Evolutionary conservation across 1,140 invertebrate genomes (phyloP), one percentile per base, ranked within the genome.

Genomic region (Epicauta chinensis): DNA sequence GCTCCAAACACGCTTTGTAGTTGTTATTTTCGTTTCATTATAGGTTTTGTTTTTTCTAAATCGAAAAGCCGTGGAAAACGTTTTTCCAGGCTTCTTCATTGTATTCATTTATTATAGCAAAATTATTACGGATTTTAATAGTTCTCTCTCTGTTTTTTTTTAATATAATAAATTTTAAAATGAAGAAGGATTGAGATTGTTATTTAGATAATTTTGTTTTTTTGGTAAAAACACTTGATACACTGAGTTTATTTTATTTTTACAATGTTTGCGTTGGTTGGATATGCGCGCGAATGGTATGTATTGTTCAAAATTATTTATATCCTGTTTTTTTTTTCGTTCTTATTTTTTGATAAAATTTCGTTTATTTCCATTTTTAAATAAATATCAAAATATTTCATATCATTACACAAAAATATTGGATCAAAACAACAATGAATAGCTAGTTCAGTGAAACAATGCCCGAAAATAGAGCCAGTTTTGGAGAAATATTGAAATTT

Each of bases 271-370:
- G 62, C 67, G 62, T 69, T 67, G 62, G 62, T 61, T 68, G 67
- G 65, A 69, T 58, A 61, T 67, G 62, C 62, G 62, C 62, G 63
- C 67, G 64, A 66, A 67, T 66, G 67, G 67, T 69, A 69, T 66
- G 67, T 69, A 68, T 67, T 65, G 59, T 61, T 60, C 23, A 63
- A 55, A 60, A 53, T 56, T 56, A 56, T 56, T 52, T 57, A 29
- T 51, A 23, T 23, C 7, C 7, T 23, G 23, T 5, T 23, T 7
- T 3, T 23, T 23, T 23, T 23, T 23, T 23, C 7, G 4, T 23
- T 23, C 23, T 23, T 23, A 23, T 2, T 23, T 3, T 23, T 7
- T 23, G 23, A 23, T 23, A 23, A 23, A n/a, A 5, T 23, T 23
- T 23, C 7, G 43, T 57, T 46, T 45, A 15, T 13, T 16, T 37